Conservation (phyloP, 2,888 invertebrate genomes). For the Icerya purchasi region DNA sequence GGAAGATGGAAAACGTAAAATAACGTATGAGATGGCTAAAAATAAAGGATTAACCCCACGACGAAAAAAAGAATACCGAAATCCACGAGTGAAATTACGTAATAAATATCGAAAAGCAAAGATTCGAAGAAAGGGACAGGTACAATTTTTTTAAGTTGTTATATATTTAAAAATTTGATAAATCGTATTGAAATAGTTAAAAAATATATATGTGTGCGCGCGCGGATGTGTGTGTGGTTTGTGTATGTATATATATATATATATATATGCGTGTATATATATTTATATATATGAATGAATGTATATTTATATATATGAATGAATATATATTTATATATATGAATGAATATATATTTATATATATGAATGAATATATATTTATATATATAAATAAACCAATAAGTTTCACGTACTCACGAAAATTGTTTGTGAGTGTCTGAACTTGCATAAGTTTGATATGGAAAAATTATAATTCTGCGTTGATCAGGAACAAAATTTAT, state of each 20-base stretch:
- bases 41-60: slow-evolving; percentile 84
- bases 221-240: no score
- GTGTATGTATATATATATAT: no score
- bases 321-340: background rate
- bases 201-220: no score
- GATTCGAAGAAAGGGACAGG: slow-evolving; percentile 80
- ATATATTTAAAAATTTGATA: slow-evolving; percentile 17
- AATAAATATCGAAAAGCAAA: slow-evolving; percentile 80
- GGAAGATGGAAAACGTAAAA: slow-evolving; percentile 47
- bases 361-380: background rate
- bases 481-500: no score
- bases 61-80: slow-evolving; percentile 75
- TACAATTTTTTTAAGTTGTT: slow-evolving; percentile 27
- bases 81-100: slow-evolving; percentile 87
- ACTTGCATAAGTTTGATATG: no score
- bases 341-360: background rate
- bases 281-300: no score
- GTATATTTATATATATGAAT: background rate
- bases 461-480: no score
- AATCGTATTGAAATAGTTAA: no score
- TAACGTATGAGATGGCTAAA: slow-evolving; percentile 84
- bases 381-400: background rate
- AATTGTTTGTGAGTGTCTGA: no score
- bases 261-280: no score
- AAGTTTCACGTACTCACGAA: no score